Percentiles rank a stretch among this genome's conserved stretches.
Conservation (phyloP, 2,113 vertebrate genomes). For the Pseudorectes ferrugineus region DNA sequence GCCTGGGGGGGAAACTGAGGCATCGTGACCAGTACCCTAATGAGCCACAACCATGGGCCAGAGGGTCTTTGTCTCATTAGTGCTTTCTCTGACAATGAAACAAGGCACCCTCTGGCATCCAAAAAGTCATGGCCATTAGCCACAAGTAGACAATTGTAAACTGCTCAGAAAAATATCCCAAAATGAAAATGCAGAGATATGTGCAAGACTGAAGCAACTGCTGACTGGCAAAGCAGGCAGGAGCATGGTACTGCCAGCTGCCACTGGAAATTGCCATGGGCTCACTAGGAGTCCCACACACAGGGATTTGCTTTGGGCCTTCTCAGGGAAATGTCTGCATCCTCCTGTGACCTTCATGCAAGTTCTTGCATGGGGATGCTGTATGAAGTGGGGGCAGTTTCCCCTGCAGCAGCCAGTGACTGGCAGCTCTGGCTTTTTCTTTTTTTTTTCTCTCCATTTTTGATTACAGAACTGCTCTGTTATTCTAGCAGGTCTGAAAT, state of each 20-base stretch:
- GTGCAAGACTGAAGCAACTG: background rate
- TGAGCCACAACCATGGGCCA: background rate
- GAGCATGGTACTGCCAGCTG: background rate
- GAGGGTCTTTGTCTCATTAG: background rate
- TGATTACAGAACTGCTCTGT: constrained; percentile 63
- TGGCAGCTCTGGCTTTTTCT: background rate
- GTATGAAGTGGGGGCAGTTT: background rate
- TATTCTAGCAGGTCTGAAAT: constrained; percentile 68
- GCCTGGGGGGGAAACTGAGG: background rate
- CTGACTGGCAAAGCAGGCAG: background rate
- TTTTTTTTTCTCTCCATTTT: constrained; percentile 1
- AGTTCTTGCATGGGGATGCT: background rate
- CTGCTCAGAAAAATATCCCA: background rate
- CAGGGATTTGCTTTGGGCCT: accelerated
- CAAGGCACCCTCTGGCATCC: background rate
- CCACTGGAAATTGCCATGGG: background rate
- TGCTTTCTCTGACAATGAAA: background rate
- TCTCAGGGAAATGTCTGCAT: background rate
- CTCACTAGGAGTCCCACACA: accelerated
- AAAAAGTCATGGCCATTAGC: background rate
- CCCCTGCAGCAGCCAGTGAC: background rate
- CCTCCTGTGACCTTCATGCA: background rate
- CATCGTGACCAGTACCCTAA: background rate
- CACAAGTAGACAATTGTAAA: background rate
- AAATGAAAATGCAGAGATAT: background rate